Conservation (phyloP, 2,113 vertebrate species). For the Panthera uncia region DNA sequence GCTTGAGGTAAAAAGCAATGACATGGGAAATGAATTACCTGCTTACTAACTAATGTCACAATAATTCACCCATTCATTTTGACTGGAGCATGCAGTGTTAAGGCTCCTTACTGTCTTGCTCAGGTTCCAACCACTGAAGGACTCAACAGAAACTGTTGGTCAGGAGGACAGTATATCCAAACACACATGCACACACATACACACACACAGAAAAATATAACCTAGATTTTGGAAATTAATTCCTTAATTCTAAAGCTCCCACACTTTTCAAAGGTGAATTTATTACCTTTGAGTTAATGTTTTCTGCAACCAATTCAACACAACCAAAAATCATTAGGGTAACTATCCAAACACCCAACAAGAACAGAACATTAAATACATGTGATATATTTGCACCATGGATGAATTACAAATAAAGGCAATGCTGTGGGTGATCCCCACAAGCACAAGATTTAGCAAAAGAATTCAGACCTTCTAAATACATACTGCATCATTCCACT, state of each 20-base stretch:
- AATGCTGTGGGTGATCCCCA: background rate
- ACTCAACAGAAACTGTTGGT: slow-evolving; percentile 58
- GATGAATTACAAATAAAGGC: background rate
- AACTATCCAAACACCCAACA: background rate
- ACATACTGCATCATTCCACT: background rate
- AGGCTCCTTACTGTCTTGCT: slow-evolving; percentile 49
- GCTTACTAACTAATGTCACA: slow-evolving; percentile 84
- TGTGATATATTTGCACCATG: background rate
- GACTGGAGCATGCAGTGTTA: slow-evolving; percentile 67
- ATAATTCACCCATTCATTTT: slow-evolving; percentile 81
- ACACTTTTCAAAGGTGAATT: slow-evolving; percentile 68
- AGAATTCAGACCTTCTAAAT: background rate
- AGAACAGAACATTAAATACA: background rate
- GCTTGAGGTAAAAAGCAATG: slow-evolving; percentile 80
- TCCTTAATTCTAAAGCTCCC: background rate
- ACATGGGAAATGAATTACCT: slow-evolving; percentile 82
- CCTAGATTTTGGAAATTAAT: slow-evolving; percentile 12
- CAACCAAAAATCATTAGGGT: background rate
- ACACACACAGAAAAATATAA: background rate
- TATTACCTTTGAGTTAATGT: slow-evolving; percentile 76
- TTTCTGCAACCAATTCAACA: slow-evolving; percentile 72
- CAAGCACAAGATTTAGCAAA: background rate
- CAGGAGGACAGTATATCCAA: slow-evolving; percentile 11
- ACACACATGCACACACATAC: too few relatives aligned
- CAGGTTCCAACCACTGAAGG: slow-evolving; percentile 62